Evolutionary conservation across 2,113 vertebrate species (phyloP), one percentile per base, ranked within the genome.

Genomic region (Struthidea cinerea): DNA sequence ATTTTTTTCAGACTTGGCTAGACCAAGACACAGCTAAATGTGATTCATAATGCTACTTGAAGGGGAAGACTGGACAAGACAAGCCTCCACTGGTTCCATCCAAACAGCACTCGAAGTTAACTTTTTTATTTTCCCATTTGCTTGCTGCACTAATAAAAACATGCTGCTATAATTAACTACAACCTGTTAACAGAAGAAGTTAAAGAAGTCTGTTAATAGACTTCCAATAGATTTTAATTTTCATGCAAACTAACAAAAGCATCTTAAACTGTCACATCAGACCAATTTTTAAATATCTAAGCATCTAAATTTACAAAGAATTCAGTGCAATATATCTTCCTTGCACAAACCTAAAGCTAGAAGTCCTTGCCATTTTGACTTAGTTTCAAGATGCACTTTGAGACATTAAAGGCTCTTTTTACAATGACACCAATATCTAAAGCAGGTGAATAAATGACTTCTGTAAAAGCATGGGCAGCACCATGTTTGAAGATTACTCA

Each of bases 401-500:
- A 90, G 42, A 33, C n/a, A 56, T 27, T 41, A 61, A 85, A 49
- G 18, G 19, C 22, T 89, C 16, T 33, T 79, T 70, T 87, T 44
- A 83, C 15, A 57, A 27, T 16, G 11, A 60, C 26, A 60, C 39
- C 7, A 7, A 33, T 18, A 30, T 12, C 47, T 76, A 81, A 61
- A 90, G 47, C 59, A 70, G 7, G 13, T 61, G 11, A 76, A 8
- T 18, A 90, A 79, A 77, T 32, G 0, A 73, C 24, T 80, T 44
- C 10, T 52, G 11, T 3, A 28, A 60, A 84, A 91, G 35, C n/a
- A 46, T 3, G 5, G 61, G 15, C 15, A 27, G 57, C 55, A 76
- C 8, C 8, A 32, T 0, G 0, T 70, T 70, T 73, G 33, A 90
- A 77, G 33, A 77, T 35, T 55, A 97, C 96, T 91, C 97, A 99